Percentiles rank a stretch among this genome's conserved stretches.
Conservation (phyloP, 2,888 invertebrate genomes). For the Tubulanus polymorphus region DNA sequence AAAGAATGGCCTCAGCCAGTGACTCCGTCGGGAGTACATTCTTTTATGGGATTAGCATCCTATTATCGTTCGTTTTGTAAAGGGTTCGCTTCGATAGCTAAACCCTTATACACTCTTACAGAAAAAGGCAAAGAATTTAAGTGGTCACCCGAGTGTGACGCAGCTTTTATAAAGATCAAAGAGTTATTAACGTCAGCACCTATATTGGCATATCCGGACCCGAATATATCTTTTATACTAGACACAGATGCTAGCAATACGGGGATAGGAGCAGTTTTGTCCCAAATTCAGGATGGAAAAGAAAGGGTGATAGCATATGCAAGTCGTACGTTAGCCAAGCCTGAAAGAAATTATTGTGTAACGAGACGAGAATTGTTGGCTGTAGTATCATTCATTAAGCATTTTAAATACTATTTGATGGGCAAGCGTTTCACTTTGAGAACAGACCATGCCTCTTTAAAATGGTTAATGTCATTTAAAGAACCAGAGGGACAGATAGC, state of each 20-base stretch:
- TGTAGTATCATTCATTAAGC: not conserved
- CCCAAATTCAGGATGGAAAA: not conserved
- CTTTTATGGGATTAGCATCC: slow-evolving; percentile 6
- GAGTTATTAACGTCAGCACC: not conserved
- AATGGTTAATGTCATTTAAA: not conserved
- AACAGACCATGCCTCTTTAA: not conserved
- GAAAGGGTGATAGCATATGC: not conserved
- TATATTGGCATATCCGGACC: not conserved
- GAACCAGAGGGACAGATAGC: not conserved
- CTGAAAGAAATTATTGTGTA: not conserved
- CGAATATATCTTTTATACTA: not conserved
- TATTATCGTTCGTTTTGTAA: slow-evolving; percentile 11
- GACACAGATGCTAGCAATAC: not conserved
- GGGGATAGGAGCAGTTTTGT: not conserved
- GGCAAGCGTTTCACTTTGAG: not conserved
- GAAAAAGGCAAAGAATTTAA: not conserved
- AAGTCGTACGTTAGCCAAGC: not conserved
- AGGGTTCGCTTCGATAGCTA: slow-evolving; percentile 5
- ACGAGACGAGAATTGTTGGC: not conserved
- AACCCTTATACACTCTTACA: slow-evolving; percentile 1
- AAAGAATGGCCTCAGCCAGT: not conserved
- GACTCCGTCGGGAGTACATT: not conserved
- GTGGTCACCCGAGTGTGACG: not conserved
- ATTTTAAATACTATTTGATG: not conserved
- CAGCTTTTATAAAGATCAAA: not conserved